Evolutionary conservation across 2,888 invertebrate genomes (phyloP).

Genomic region (Agriotes lineatus): DNA sequence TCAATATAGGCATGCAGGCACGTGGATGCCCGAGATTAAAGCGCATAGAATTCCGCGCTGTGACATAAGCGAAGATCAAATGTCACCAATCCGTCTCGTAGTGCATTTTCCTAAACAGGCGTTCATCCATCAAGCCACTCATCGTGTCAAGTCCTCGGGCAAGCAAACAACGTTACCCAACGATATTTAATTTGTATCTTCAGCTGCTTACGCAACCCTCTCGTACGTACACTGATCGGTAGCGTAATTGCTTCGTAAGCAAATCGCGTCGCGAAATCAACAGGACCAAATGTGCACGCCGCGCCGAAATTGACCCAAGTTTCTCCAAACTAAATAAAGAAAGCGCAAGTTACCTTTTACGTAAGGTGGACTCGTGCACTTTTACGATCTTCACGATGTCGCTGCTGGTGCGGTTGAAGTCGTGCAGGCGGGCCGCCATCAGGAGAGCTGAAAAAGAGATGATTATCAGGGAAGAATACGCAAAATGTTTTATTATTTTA

Average conservation of each 20-base stretch:
- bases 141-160: not conserved
- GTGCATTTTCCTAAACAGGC: not conserved
- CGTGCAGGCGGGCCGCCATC: slow-evolving; percentile 93
- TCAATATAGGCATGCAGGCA: too few relatives aligned
- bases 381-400: slow-evolving; percentile 96
- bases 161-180: not conserved
- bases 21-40: too few relatives aligned
- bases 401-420: slow-evolving; percentile 86
- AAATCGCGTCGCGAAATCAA: too few relatives aligned
- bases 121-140: not conserved
- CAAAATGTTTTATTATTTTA: too few relatives aligned
- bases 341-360: slow-evolving; percentile 75
- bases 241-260: not conserved
- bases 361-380: slow-evolving; percentile 92
- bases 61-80: not conserved
- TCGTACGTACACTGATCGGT: too few relatives aligned
- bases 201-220: not conserved
- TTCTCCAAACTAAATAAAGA: slow-evolving; percentile 9
- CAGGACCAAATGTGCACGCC: too few relatives aligned
- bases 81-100: not conserved
- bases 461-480: not conserved
- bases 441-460: slow-evolving; percentile 79
- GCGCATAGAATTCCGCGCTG: slow-evolving; percentile 1
- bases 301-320: too few relatives aligned
- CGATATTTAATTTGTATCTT: not conserved